A percentile compares a stretch with the other conserved stretches of the same genome.
Conservation (phyloP, 2,113 vertebrate species). For the Nibea albiflora region DNA sequence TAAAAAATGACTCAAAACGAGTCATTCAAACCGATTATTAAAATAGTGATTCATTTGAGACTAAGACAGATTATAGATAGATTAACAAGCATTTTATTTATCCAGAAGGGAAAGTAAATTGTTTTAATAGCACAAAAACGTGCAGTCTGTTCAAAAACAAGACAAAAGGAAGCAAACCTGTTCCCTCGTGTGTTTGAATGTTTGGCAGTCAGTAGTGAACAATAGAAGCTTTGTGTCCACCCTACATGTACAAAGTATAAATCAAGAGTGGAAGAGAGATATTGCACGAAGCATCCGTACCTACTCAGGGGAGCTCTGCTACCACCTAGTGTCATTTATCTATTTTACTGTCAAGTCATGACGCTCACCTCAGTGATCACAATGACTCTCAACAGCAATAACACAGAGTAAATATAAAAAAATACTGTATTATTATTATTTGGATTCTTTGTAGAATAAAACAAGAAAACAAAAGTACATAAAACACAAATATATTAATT, state of each 20-base stretch:
- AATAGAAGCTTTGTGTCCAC: conserved; percentile 8
- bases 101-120: conserved; percentile 14
- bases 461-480: neutral
- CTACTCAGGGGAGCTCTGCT: conserved; percentile 70
- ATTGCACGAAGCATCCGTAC: conserved; percentile 40
- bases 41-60: too few species aligned
- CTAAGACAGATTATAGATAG: conserved; percentile 1
- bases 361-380: conserved; percentile 29
- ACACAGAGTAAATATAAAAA: conserved; percentile 11
- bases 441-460: neutral
- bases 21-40: too few species aligned
- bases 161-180: neutral
- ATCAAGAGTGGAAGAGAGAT: conserved; percentile 54
- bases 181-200: neutral
- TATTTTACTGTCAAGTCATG: conserved; percentile 43
- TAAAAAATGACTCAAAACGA: too few species aligned
- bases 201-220: conserved; percentile 30
- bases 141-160: neutral
- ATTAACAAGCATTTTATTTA: conserved; percentile 33
- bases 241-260: conserved; percentile 29
- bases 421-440: neutral
- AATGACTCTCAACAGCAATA: neutral
- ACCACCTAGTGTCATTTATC: conserved; percentile 80
- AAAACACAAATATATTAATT: neutral
- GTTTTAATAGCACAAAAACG: neutral